phyloP scores from a whole-genome alignment of 2,888 invertebrate species.

The Ypsolopha sequella region DNA sequence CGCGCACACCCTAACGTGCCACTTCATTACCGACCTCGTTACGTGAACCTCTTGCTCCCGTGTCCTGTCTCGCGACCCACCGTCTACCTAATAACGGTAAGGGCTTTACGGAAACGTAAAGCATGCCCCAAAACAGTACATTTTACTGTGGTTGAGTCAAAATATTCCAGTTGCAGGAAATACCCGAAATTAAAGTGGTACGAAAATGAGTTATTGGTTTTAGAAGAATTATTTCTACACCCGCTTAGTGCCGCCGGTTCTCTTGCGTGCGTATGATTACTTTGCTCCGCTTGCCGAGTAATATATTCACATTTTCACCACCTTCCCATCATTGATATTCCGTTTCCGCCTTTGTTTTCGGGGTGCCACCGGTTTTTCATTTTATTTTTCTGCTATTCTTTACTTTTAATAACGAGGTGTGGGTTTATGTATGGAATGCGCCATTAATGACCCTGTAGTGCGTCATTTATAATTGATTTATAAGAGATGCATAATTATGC shows the following conservation, averaged over 20 bases:
- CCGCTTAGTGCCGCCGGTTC: slow-evolving; percentile 37
- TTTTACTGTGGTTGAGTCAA: neutral
- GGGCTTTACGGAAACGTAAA: neutral
- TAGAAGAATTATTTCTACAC: slow-evolving; percentile 46
- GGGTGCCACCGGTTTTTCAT: slow-evolving; percentile 11
- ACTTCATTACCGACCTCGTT: slow-evolving; percentile 56
- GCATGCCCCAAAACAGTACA: neutral
- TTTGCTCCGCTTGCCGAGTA: slow-evolving; percentile 46
- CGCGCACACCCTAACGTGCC: slow-evolving; percentile 45
- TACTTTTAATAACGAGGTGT: slow-evolving; percentile 7
- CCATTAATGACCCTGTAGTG: neutral
- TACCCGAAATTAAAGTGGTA: slow-evolving; percentile 53
- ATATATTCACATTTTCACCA: slow-evolving; percentile 68
- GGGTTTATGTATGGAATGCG: slow-evolving; percentile 2
- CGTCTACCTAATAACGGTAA: no score
- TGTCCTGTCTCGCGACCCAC: neutral
- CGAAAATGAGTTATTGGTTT: slow-evolving; percentile 61
- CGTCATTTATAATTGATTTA: neutral
- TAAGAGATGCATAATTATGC: neutral
- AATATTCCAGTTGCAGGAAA: slow-evolving; percentile 29
- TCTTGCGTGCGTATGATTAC: slow-evolving; percentile 66
- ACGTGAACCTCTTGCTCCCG: slow-evolving; percentile 8
- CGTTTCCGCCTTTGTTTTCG: slow-evolving; percentile 41
- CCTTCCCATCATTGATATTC: slow-evolving; percentile 58
- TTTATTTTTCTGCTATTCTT: slow-evolving; percentile 5